A percentile compares a stretch with the other conserved stretches of the same genome.
phyloP scores from a whole-genome alignment of 2,113 vertebrate species.

The Siniperca knerii region DNA sequence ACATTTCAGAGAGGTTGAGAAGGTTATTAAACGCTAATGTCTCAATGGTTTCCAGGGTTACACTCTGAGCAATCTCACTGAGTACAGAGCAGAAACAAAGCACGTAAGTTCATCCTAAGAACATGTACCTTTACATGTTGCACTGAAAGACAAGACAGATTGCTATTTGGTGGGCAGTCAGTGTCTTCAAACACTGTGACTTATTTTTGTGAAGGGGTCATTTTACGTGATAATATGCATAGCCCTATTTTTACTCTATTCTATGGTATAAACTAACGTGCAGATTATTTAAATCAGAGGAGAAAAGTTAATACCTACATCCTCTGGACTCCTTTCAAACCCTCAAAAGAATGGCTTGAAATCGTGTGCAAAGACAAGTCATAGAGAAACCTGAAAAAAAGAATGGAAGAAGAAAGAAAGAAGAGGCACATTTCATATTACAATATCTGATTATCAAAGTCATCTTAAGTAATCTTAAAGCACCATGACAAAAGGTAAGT shows the following conservation, averaged over 20 bases:
- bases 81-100: conserved; percentile 15
- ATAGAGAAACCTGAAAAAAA: conserved; percentile 64
- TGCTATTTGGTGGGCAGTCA: neutral
- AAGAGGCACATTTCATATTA: neutral
- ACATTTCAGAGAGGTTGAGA: conserved; percentile 77
- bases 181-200: no score
- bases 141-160: neutral
- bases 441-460: neutral
- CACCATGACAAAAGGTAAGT: neutral
- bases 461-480: neutral
- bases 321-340: conserved; percentile 68
- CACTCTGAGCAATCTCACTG: conserved; percentile 79
- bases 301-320: conserved; percentile 71
- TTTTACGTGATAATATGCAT: neutral
- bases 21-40: conserved; percentile 77
- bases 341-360: conserved; percentile 73
- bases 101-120: neutral
- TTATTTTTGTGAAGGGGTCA: neutral
- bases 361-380: conserved; percentile 70
- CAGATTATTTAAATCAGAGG: neutral
- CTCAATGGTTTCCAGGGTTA: conserved; percentile 75
- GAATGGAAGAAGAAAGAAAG: neutral
- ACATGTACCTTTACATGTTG: no score
- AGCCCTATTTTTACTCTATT: neutral
- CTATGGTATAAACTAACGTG: neutral